These are phyloP conservation scores for Siniperca obscura DNA, from an alignment of 2,797 vertebrate genomes.

Conservation along the genomic window DNA sequence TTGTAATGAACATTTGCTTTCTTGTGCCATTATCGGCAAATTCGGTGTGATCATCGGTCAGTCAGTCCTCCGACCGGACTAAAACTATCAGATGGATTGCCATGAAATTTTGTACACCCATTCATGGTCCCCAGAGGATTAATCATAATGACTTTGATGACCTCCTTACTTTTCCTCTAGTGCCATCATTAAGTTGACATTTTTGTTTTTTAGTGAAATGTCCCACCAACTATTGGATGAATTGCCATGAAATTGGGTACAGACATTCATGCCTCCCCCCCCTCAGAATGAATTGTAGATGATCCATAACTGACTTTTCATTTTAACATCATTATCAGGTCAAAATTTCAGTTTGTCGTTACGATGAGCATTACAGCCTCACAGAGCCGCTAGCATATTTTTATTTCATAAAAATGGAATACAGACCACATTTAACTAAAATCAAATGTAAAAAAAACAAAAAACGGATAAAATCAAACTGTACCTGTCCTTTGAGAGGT, in stretches of 20 bases:
- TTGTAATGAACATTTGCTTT: not conserved
- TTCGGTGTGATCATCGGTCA: not conserved
- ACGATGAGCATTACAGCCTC: not conserved
- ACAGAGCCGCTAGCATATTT: too few species aligned
- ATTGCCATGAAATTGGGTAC: not conserved
- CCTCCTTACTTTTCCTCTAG: too few species aligned
- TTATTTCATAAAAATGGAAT: not conserved
- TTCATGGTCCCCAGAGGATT: not conserved
- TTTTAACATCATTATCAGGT: not conserved
- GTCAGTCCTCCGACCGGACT: not conserved
- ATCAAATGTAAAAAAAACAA: not conserved
- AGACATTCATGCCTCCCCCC: not conserved
- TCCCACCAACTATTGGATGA: not conserved
- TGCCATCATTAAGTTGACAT: not conserved
- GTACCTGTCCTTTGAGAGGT: not conserved
- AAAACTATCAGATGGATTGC: not conserved
- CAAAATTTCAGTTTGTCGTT: not conserved
- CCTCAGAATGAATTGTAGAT: not conserved
- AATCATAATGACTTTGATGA: not conserved
- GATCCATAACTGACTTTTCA: not conserved
- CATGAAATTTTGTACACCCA: not conserved
- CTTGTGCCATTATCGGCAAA: not conserved
- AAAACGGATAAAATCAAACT: conserved; percentile 1
- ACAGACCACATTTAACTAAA: not conserved
- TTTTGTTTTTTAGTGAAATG: not conserved